Conservation (phyloP, 2,888 invertebrate genomes). For the Liodrosophila aerea region DNA sequence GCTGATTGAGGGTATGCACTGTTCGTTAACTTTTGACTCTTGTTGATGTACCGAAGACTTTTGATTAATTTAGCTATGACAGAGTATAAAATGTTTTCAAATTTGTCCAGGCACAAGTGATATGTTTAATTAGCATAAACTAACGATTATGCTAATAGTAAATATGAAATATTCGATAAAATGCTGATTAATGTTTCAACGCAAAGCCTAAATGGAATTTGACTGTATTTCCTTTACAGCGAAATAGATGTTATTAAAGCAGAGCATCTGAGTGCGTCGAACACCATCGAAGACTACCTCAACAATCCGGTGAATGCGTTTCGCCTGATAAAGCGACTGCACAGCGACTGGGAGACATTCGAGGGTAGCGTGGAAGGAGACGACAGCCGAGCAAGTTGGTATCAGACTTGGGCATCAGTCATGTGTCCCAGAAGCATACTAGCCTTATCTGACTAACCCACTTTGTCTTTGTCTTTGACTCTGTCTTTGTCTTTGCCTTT, state of each 20-base stretch:
- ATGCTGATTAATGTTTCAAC: conserved; percentile 35
- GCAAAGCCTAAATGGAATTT: conserved; percentile 4
- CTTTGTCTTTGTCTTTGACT: conserved; percentile 1
- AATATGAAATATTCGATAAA: conserved; percentile 42
- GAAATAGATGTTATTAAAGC: conserved; percentile 86
- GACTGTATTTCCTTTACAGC: conserved; percentile 45
- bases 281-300: conserved; percentile 89
- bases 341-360: conserved; percentile 93
- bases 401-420: conserved; percentile 13
- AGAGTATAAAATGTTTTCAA: conserved; percentile 25
- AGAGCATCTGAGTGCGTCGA: conserved; percentile 90
- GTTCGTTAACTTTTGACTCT: not conserved
- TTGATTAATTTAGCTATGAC: conserved; percentile 40
- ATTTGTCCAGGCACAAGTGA: conserved; percentile 17
- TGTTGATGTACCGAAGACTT: conserved; percentile 10
- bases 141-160: conserved; percentile 35
- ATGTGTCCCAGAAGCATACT: not conserved
- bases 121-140: conserved; percentile 31
- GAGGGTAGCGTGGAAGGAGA: conserved; percentile 88
- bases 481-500: not conserved
- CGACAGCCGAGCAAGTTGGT: conserved; percentile 83
- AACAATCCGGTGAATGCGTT: conserved; percentile 98
- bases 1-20: conserved; percentile 8
- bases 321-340: conserved; percentile 95
- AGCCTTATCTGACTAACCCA: conserved; percentile 26